Evolutionary conservation across 2,888 invertebrate species (phyloP).

Genomic region (Melanchra persicariae): DNA sequence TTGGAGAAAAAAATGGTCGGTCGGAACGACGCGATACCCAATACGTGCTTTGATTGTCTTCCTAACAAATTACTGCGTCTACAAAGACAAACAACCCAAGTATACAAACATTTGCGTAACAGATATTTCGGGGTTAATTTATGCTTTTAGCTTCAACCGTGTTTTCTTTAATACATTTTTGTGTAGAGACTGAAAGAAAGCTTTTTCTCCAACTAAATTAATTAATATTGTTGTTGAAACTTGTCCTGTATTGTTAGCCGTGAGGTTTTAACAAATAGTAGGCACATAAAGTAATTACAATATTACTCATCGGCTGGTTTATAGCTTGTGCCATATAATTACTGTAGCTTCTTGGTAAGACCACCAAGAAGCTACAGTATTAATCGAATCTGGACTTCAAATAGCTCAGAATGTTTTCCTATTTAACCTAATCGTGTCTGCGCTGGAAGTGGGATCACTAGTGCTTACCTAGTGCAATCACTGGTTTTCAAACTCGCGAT

Average conservation of each 20-base stretch:
- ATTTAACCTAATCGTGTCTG: background rate
- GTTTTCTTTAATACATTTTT: conserved; percentile 51
- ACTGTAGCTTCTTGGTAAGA: background rate
- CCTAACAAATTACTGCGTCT: conserved; percentile 55
- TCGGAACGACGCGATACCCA: conserved; percentile 38
- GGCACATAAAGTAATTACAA: no score
- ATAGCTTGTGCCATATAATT: background rate
- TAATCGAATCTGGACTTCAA: background rate
- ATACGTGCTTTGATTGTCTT: conserved; percentile 59
- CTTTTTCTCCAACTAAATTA: conserved; percentile 20
- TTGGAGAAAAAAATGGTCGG: conserved; percentile 15
- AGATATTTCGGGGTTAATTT: conserved; percentile 59
- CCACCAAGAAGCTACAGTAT: no score
- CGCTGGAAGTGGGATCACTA: conserved; percentile 1
- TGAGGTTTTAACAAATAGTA: background rate
- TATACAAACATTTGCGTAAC: conserved; percentile 59
- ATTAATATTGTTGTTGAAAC: conserved; percentile 10
- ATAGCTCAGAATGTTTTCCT: background rate
- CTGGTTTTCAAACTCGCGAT: conserved; percentile 32
- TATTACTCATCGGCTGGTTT: background rate
- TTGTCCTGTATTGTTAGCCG: background rate
- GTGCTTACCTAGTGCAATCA: conserved; percentile 19
- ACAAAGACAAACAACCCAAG: conserved; percentile 56
- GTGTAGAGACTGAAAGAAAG: conserved; percentile 29
- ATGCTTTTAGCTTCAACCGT: conserved; percentile 52